Base-by-base conservation (phyloP, 2,888 invertebrate genomes). In the Ephialtes manifestator region DNA sequence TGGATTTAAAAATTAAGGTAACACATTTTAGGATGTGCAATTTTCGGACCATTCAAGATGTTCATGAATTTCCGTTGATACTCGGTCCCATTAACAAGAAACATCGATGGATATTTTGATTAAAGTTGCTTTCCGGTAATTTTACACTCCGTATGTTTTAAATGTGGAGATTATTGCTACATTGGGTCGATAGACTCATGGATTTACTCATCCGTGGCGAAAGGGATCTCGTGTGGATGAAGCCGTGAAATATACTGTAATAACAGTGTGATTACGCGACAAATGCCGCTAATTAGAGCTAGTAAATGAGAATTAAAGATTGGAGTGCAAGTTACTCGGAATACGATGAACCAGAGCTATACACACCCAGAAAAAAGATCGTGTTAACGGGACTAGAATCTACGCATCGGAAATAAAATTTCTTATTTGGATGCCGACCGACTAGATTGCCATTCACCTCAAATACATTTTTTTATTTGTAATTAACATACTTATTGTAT, bases 251-350 rank as follows among this genome's bases (percentile, higher is more conserved):
- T 68, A 68, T 28, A 8, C 10, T 48, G 48, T 48, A 68, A 70
- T 58, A 46, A 15, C 24, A 39, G 68, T 39, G 18, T 20, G 67
- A 78, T 78, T 53, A 68, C 60, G 28, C 28, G 35, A 68, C 67
- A 55, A 78, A 68, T 58, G 24, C 39, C 31, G 46, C 60, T 70
- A 58, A 65, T 75, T 65, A 35, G 39, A 24, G 75, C 31, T 8
- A 18, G 15, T 24, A 20, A 55, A 58, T 31, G 46, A 82, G 55
- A 39, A 39, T 39, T 31, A 43, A 46, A 58, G 63, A 77, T 24
- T 39, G 43, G 71, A 74, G 74, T 39, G 77, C 28, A 53, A 71
- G 63, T 63, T 48, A 84, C 67, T 46, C 60, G 70, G 39, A 11
- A 51, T 35, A 46, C 15, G 71, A 63, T 35, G 24, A 51, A 70